Percentiles rank a stretch among this genome's conserved stretches.
These are phyloP conservation scores for Hippocampus abdominalis DNA, from an alignment of 2,113 vertebrate species.

Conservation along the genomic window DNA sequence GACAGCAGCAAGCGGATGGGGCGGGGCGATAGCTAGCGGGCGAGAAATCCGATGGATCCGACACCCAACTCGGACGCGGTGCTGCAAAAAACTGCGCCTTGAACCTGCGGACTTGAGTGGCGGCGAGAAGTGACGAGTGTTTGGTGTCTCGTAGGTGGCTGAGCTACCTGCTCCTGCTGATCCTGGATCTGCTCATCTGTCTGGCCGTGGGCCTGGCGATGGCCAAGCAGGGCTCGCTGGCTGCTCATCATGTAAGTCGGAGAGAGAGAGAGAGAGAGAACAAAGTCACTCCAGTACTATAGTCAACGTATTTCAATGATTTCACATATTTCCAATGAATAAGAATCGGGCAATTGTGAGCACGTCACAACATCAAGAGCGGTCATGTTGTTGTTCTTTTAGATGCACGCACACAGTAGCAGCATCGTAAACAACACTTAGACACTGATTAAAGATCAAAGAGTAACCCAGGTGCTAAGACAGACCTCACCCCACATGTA, in stretches of 20 bases:
- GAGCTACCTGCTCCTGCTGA: conserved; percentile 87
- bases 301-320: no score
- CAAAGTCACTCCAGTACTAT: no score
- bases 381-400: no score
- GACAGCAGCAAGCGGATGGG: conserved; percentile 57
- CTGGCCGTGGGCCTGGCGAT: conserved; percentile 85
- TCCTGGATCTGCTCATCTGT: conserved; percentile 87
- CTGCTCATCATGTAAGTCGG: conserved; percentile 84
- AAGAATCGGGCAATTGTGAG: no score
- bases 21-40: conserved; percentile 47
- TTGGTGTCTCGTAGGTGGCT: conserved; percentile 80
- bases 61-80: conserved; percentile 24
- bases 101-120: conserved; percentile 7
- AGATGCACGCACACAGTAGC: no score
- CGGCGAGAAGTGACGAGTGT: not conserved
- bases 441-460: no score
- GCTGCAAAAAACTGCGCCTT: conserved; percentile 33
- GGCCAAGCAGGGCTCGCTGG: conserved; percentile 83
- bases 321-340: no score
- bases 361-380: no score
- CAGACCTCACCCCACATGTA: no score
- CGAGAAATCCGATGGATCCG: conserved; percentile 35
- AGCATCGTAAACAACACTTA: no score
- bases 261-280: no score
- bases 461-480: no score